phyloP scores from a whole-genome alignment of 2,888 invertebrate genomes.

The Athalia cordata region DNA sequence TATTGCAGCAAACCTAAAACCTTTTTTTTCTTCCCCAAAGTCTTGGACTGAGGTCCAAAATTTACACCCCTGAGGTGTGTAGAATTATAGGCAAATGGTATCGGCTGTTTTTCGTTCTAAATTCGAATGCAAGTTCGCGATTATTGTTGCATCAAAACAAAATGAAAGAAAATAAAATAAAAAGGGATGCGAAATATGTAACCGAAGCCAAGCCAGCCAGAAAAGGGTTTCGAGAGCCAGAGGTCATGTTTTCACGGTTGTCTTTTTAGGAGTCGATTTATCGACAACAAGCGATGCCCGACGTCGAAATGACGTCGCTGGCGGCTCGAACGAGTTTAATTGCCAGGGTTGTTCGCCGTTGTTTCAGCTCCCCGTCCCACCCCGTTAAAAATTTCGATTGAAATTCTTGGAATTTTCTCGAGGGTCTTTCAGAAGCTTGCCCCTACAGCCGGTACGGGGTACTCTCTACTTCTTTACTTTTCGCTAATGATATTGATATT shows the following conservation, averaged over 20 bases:
- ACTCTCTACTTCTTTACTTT: no score
- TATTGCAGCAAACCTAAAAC: neutral
- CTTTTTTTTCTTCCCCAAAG: neutral
- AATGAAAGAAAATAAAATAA: neutral
- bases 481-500: no score
- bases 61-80: no score
- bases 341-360: constrained; percentile 25
- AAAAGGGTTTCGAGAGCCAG: constrained; percentile 38
- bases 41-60: no score
- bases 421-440: no score
- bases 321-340: constrained; percentile 43
- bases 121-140: no score
- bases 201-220: constrained; percentile 14
- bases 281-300: constrained; percentile 43
- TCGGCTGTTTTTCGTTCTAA: neutral
- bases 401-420: no score
- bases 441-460: no score
- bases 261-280: constrained; percentile 45
- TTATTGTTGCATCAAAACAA: neutral
- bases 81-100: no score
- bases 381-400: no score
- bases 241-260: constrained; percentile 45
- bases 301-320: constrained; percentile 45
- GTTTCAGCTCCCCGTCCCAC: constrained; percentile 21
- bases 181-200: constrained; percentile 37